Base-by-base conservation (phyloP, 2,888 invertebrate genomes). In the Portevinia maculata region DNA sequence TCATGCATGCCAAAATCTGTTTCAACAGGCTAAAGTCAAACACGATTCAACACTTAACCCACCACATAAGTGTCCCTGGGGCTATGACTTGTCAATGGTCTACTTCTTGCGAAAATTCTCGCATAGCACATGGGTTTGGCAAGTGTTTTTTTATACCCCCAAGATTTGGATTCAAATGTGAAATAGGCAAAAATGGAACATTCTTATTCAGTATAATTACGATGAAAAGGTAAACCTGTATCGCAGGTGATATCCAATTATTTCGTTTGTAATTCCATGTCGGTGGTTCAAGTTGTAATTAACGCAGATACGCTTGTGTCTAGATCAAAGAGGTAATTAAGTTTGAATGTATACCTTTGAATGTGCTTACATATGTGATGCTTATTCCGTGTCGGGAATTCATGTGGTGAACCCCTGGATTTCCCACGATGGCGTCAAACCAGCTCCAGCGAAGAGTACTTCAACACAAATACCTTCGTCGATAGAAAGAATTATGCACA, bases 1-100 rank as follows among this genome's bases (percentile, higher is more conserved):
- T 62, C 79, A 74, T 79, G 46, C 55, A 79, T 74, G 74, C 62
- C 74, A 69, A 74, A 79, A 69, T 79, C 74, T 57, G 28, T 74
- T 74, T 62, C 59, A 64, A 52, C 50, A 59, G 59, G 52, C 65
- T 59, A 28, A 55, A 79, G 55, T 69, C 67, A 79, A 79, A 79
- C 79, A 79, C 74, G 79, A 79, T 79, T 79, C 67, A 24, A 39
- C 67, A 79, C 79, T 79, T 79, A 79, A 79, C 79, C 79, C 74
- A 79, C 79, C 79, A 55, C 74, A 79, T 62, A 62, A 79, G 79
- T 69, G 21, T 32, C 62, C 60, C 55, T 4, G 55, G 74, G 73
- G 64, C 48, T 73, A 39, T 55, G 73, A 64, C 73, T 57, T 73
- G 73, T 73, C 73, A 73, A 73, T 79, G 79, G 79, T 79, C 73